Base-by-base conservation (phyloP, 2,113 vertebrate species). In the Mixornis gularis region DNA sequence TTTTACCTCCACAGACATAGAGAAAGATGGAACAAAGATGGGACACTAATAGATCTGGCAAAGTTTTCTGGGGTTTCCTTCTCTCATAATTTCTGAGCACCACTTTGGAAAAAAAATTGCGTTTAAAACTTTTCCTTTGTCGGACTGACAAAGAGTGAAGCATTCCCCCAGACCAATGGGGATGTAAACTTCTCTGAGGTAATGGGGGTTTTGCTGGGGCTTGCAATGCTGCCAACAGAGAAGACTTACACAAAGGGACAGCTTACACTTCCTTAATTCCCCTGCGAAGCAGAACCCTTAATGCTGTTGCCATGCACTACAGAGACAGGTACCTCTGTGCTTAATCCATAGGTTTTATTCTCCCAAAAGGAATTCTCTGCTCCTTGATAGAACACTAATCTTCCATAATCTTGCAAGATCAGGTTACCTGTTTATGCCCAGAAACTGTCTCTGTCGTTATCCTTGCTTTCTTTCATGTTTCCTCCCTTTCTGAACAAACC, bases 391-490 rank as follows among this genome's bases (percentile, higher is more conserved):
- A 96, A 91, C 85, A 89, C 94, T 98, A 97, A 97, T 97, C 97
- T 98, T 92, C 21, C 20, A 87, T 96, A 96, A 98, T 97, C 97
- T 97, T 89, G 79, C 84, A 96, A 97, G 96, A 96, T 97, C 96
- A 90, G 83, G 86, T 97, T 97, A 97, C 97, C 94, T 96, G 78
- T 97, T 97, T 96, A 96, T 95, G 89, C 84, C 96, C 92, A 96
- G 93, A 97, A 97, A 96, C 94, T 87, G 95, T 96, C 97, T 97
- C 93, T 85, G 5, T 80, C 81, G 32, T 96, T 91, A 96, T 91
- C 92, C 90, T 81, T 32, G 17, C 38, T 89, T 72, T 32, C 96
- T 97, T 97, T 97, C 44, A 96, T 94, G 95, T 95, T 79, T 92
- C 88, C 89, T 79, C 80, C 71, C 43, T 83, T 85, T 95, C 89